Evolutionary conservation across 2,888 invertebrate species (phyloP).

Genomic region (Clusia tigrina): DNA sequence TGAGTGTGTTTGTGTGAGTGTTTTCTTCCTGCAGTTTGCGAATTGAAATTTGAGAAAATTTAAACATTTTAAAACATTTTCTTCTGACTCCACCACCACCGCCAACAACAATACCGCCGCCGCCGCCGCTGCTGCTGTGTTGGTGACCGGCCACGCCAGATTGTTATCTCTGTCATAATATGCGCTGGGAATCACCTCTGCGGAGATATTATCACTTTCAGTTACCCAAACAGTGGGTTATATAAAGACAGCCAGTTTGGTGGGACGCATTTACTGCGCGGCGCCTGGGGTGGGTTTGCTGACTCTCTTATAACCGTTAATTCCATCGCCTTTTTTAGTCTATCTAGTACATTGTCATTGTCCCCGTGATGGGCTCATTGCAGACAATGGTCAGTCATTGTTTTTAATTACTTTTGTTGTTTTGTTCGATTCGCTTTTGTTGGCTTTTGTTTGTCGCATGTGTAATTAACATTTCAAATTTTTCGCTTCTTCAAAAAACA

Average conservation of each 20-base stretch:
- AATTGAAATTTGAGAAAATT: background rate
- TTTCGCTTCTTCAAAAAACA: no score
- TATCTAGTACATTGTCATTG: no score
- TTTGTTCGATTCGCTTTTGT: slow-evolving; percentile 9
- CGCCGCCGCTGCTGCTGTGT: background rate
- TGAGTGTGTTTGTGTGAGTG: background rate
- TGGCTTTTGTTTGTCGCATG: slow-evolving; percentile 28
- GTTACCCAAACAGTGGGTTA: background rate
- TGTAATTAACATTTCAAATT: slow-evolving; percentile 36
- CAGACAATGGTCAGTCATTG: slow-evolving; percentile 50
- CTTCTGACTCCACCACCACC: background rate
- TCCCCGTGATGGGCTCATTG: no score
- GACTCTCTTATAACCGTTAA: no score
- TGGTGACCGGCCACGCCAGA: slow-evolving; percentile 26
- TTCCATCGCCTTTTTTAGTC: no score
- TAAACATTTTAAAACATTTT: background rate
- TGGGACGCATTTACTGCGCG: no score
- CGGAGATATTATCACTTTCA: slow-evolving; percentile 44
- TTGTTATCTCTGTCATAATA: slow-evolving; percentile 58
- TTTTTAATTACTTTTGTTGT: slow-evolving; percentile 39
- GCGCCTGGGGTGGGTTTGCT: no score
- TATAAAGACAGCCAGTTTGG: no score
- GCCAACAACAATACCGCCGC: background rate
- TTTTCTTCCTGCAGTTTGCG: background rate
- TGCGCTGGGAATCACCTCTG: slow-evolving; percentile 55